Base-by-base conservation (phyloP, 2,113 vertebrate genomes). In the Charina bottae region DNA sequence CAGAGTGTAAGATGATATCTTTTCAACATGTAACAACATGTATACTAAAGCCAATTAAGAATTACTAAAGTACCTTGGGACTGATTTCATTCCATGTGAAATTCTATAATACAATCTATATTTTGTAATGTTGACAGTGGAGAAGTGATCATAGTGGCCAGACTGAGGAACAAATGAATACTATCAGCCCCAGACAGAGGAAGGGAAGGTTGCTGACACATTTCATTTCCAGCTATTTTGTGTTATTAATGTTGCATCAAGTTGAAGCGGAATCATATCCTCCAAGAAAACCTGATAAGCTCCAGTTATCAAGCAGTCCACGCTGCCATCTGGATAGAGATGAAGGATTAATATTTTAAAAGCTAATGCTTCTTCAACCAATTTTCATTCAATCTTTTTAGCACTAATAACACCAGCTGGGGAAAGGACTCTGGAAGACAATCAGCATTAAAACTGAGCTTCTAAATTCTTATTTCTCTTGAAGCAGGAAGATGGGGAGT, bases 311-410 rank as follows among this genome's bases (percentile, higher is more conserved):
- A 58, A 42, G 53, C 89, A 46, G 58, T 58, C 54, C 15, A 26
- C 42, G 21, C 72, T 83, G 86, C 72, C 91, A 92, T 92, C 46
- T 89, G 91, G 87, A 89, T 55, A 92, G 56, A 84, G 87, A 33
- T 62, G n/a, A 89, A 84, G 23, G 28, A 92, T 89, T 89, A 89
- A 92, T 68, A 89, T 92, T 89, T 92, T 92, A 54, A 89, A 92
- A 49, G 68, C 53, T 28, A 89, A 54, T 64, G 46, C 89, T 84
- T 84, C 54, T 62, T 89, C 26, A 88, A 89, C 87, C 88, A 62
- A 37, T 83, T 84, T 84, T 37, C 91, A 92, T 85, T 89, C 72
- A 42, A 37, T 68, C 54, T 83, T 64, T 88, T 92, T 60, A 84
- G 21, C 10, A 26, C 23, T 84, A 85, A 89, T 84, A 84, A 62